phyloP scores from a whole-genome alignment of 1,140 invertebrate species.

The Heliconius himera region DNA sequence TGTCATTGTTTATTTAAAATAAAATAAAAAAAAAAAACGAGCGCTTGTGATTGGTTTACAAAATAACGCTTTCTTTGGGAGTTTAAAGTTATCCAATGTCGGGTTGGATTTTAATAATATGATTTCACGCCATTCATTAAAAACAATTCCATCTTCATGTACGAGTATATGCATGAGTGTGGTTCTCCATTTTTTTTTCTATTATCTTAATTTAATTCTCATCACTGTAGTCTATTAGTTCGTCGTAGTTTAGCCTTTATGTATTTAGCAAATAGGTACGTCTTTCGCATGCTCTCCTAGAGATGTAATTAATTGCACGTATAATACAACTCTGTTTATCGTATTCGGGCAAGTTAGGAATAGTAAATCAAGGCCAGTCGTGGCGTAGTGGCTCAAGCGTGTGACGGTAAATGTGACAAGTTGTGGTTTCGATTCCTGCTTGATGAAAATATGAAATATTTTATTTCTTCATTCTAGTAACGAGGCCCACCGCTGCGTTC shows the following conservation, averaged over 20 bases:
- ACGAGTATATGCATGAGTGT: conserved; percentile 75
- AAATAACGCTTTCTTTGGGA: conserved; percentile 65
- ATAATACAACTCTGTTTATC: not conserved
- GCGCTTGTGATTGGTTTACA: conserved; percentile 82
- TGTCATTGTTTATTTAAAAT: conserved; percentile 62
- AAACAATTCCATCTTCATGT: conserved; percentile 54
- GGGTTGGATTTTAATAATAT: conserved; percentile 68
- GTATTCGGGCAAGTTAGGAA: not conserved
- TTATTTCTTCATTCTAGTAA: too few species aligned
- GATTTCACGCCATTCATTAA: conserved; percentile 43
- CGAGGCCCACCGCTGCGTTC: too few species aligned
- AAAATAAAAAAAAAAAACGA: conserved; percentile 44
- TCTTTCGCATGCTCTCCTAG: conserved; percentile 30
- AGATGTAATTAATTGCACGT: conserved; percentile 15
- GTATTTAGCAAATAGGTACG: conserved; percentile 8
- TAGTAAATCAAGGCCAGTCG: too few species aligned
- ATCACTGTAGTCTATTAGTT: conserved; percentile 54
- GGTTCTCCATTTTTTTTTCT: conserved; percentile 65
- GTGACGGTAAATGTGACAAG: too few species aligned
- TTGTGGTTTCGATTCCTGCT: too few species aligned
- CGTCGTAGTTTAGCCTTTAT: conserved; percentile 36
- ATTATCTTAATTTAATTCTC: conserved; percentile 38
- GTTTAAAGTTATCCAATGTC: conserved; percentile 61
- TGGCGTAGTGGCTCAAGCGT: too few species aligned
- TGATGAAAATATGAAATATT: too few species aligned